A percentile compares a stretch with the other conserved stretches of the same genome.
Evolutionary conservation across 2,888 invertebrate species (phyloP).

Genomic region (Digitonthophagus gazella): DNA sequence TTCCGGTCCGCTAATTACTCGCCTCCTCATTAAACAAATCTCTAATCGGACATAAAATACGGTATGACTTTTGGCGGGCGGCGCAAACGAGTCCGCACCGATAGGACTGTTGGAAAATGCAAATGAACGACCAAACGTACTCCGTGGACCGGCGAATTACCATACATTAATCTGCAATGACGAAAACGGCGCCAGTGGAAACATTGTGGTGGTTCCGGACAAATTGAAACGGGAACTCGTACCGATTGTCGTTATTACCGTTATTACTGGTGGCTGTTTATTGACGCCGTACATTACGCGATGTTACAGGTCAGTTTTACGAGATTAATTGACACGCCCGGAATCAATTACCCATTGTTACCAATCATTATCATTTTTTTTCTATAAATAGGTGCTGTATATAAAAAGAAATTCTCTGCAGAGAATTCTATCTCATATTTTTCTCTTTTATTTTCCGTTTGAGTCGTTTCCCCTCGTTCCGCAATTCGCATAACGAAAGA

Average conservation of each 20-base stretch:
- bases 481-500: not conserved
- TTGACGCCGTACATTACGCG: not conserved
- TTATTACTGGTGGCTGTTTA: not conserved
- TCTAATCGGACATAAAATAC: not conserved
- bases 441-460: not conserved
- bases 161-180: constrained; percentile 10
- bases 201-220: not conserved
- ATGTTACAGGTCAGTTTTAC: not conserved
- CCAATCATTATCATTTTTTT: too few relatives aligned
- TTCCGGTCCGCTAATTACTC: not conserved
- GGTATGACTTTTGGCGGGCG: not conserved
- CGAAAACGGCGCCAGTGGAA: constrained; percentile 7
- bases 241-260: not conserved
- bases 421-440: not conserved
- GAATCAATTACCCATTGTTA: too few relatives aligned
- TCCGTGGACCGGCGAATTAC: constrained; percentile 10
- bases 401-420: too few relatives aligned
- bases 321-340: not conserved
- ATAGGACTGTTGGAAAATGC: not conserved
- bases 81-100: not conserved
- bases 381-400: too few relatives aligned
- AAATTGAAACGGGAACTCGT: not conserved
- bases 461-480: not conserved
- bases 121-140: not conserved
- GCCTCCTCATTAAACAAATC: not conserved